phyloP scores from a whole-genome alignment of 1,140 invertebrate species.

The Polyergus mexicanus region DNA sequence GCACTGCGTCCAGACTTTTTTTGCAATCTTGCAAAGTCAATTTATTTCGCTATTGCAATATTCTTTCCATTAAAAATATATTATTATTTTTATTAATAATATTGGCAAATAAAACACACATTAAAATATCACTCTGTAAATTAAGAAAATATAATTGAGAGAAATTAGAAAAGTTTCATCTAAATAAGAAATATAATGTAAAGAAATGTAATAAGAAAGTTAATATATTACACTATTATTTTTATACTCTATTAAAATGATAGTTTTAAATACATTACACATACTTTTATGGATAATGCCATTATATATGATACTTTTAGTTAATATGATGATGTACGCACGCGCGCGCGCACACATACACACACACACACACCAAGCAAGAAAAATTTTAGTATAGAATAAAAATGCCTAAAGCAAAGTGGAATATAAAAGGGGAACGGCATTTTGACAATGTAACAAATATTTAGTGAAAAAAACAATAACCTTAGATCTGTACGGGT shows the following conservation, averaged over 20 bases:
- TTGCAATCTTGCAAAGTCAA: slow-evolving; percentile 31
- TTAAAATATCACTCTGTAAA: slow-evolving; percentile 13
- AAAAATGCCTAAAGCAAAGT: slow-evolving; percentile 69
- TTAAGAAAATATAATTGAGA: neutral
- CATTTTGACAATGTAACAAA: slow-evolving; percentile 61
- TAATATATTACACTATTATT: neutral
- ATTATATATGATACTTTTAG: slow-evolving; percentile 7
- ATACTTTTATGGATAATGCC: neutral
- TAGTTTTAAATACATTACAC: neutral
- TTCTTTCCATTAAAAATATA: neutral
- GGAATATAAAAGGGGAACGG: slow-evolving; percentile 17
- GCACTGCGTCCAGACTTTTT: neutral
- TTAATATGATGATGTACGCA: slow-evolving; percentile 35
- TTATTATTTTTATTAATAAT: slow-evolving; percentile 4
- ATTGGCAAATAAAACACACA: neutral
- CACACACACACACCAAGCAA: slow-evolving; percentile 9
- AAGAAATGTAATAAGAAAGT: neutral
- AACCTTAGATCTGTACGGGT: slow-evolving; percentile 95
- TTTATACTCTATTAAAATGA: neutral
- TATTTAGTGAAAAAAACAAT: slow-evolving; percentile 79
- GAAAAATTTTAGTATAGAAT: slow-evolving; percentile 24
- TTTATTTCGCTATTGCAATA: neutral
- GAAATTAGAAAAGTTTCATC: too few relatives aligned
- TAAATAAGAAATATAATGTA: too few relatives aligned
- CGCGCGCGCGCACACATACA: too few relatives aligned